A percentile compares a stretch with the other conserved stretches of the same genome.
These are phyloP conservation scores for Globodera ellingtonae DNA, from an alignment of 1,140 invertebrate genomes.

Conservation along the genomic window DNA sequence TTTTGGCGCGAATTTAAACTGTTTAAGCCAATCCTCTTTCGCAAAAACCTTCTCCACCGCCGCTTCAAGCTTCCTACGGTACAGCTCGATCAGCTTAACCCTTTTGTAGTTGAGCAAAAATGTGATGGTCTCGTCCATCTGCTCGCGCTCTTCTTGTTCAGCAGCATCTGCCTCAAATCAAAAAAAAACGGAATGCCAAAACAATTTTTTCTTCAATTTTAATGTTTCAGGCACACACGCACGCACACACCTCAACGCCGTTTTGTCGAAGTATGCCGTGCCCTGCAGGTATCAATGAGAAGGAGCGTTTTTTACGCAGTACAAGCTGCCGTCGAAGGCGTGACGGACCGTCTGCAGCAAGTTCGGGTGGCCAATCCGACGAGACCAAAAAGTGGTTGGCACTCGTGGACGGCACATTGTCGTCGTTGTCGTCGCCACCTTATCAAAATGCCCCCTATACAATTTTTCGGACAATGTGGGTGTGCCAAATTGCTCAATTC, in stretches of 20 bases:
- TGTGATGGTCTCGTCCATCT: conserved; percentile 6
- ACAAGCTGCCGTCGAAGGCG: conserved; percentile 8
- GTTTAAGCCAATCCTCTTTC: neutral
- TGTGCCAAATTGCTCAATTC: too few species aligned
- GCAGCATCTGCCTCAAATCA: neutral
- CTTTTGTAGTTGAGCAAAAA: conserved; percentile 32
- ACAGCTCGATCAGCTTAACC: conserved; percentile 33
- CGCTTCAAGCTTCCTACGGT: conserved; percentile 13
- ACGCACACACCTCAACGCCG: neutral
- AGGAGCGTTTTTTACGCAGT: conserved; percentile 24
- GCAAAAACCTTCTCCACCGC: conserved; percentile 2
- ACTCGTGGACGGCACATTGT: neutral
- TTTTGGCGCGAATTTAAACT: conserved; percentile 27
- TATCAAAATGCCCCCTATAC: neutral
- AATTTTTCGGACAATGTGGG: too few species aligned
- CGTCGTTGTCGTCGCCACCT: neutral
- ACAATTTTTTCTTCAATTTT: too few species aligned
- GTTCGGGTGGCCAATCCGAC: neutral
- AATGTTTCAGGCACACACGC: too few species aligned
- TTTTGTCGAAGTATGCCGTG: neutral
- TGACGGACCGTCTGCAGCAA: neutral
- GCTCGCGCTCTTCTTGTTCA: conserved; percentile 15
- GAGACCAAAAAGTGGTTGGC: neutral
- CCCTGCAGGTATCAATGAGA: conserved; percentile 4
- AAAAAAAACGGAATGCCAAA: too few species aligned